These are phyloP conservation scores for Sepioteuthis lessoniana DNA, from an alignment of 2,888 invertebrate species.

Conservation along the genomic window DNA sequence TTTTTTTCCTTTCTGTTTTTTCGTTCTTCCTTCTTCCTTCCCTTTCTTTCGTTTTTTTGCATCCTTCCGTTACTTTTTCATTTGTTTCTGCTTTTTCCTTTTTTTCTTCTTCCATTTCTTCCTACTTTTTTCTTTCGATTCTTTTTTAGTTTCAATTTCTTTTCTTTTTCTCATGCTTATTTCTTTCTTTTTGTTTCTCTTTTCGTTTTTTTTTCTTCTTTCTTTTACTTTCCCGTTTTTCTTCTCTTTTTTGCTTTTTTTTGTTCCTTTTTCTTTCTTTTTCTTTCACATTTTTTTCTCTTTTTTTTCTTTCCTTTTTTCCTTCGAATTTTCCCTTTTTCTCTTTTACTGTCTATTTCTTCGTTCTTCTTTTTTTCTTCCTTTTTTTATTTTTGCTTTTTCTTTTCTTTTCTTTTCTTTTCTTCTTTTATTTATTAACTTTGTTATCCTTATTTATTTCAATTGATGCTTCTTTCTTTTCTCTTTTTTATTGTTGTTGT, in stretches of 20 bases:
- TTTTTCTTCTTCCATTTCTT: background rate
- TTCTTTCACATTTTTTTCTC: background rate
- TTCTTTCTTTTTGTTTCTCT: background rate
- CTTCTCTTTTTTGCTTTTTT: background rate
- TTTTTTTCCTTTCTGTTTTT: background rate
- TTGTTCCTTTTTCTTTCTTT: background rate
- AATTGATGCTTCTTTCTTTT: no score
- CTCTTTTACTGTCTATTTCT: background rate
- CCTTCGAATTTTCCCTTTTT: background rate
- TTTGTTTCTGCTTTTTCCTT: background rate
- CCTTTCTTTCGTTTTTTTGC: accelerated
- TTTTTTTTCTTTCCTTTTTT: background rate
- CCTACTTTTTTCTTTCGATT: background rate
- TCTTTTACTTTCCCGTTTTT: background rate
- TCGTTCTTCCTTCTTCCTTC: background rate
- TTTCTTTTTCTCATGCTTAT: background rate
- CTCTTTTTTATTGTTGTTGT: no score
- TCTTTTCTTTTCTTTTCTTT: no score
- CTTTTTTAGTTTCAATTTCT: background rate
- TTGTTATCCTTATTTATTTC: no score
- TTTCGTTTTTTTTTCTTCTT: background rate
- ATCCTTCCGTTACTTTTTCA: background rate
- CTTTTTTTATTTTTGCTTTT: no score
- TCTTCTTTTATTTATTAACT: no score
- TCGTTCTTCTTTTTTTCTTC: background rate